phyloP scores from a whole-genome alignment of 1,140 invertebrate genomes.

The Ceratosolen fusciceps region DNA sequence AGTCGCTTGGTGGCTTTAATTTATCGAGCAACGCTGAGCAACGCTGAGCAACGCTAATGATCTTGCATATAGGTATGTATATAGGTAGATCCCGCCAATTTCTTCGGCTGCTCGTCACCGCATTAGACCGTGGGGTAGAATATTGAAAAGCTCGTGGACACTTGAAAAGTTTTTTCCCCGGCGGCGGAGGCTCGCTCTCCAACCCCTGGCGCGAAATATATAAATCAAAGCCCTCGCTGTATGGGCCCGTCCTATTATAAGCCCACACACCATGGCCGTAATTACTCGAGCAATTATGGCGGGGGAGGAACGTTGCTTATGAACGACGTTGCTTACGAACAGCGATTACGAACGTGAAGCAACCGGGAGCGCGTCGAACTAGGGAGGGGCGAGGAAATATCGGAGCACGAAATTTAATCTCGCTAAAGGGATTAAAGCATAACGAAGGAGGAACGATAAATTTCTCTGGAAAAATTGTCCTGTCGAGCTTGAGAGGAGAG shows the following conservation, averaged over 20 bases:
- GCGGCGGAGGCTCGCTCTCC: background rate
- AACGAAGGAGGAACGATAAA: conserved; percentile 28
- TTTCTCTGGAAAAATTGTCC: conserved; percentile 12
- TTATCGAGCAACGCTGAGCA: too few relatives aligned
- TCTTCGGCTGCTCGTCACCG: background rate
- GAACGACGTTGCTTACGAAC: too few relatives aligned
- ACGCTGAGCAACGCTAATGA: background rate
- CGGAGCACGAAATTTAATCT: conserved; percentile 46
- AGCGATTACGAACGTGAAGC: conserved; percentile 25
- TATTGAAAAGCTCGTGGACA: conserved; percentile 69
- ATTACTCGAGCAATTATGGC: conserved; percentile 62
- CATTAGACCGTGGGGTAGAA: conserved; percentile 59
- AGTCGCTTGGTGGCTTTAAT: background rate
- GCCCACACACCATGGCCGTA: conserved; percentile 48
- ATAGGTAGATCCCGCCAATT: background rate
- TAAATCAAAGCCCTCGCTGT: conserved; percentile 64
- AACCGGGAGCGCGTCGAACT: background rate
- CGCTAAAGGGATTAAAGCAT: conserved; percentile 36
- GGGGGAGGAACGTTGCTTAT: conserved; percentile 32
- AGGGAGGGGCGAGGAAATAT: conserved; percentile 15
- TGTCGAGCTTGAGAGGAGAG: background rate
- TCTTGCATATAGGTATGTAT: background rate
- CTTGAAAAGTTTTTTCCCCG: conserved; percentile 55
- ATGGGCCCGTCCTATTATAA: conserved; percentile 2
- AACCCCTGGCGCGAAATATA: conserved; percentile 55